These are phyloP conservation scores for Stigmatopora argus DNA, from an alignment of 2,113 vertebrate genomes.

Conservation along the genomic window DNA sequence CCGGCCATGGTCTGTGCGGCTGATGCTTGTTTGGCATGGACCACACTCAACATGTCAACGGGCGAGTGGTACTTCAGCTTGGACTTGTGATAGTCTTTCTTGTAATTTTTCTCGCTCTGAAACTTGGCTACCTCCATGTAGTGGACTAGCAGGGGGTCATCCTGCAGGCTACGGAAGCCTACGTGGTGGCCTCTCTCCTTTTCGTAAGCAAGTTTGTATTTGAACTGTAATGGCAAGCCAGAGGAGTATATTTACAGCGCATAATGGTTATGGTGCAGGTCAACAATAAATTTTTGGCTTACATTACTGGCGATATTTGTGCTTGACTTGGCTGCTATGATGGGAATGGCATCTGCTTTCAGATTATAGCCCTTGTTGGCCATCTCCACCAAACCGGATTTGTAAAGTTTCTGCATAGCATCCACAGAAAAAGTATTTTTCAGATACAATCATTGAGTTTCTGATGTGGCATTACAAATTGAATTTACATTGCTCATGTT, in stretches of 20 bases:
- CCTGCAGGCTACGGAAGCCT: slow-evolving; percentile 48
- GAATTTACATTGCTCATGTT: slow-evolving; percentile 83
- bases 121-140: slow-evolving; percentile 50
- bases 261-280: background rate
- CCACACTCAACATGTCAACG: slow-evolving; percentile 76
- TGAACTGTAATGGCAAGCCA: slow-evolving; percentile 59
- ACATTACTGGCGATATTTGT: slow-evolving; percentile 92
- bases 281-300: slow-evolving; percentile 50
- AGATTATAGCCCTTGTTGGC: slow-evolving; percentile 88
- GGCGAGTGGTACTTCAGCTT: slow-evolving; percentile 74
- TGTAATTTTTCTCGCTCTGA: slow-evolving; percentile 50
- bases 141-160: slow-evolving; percentile 55
- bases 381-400: slow-evolving; percentile 80
- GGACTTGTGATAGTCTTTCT: slow-evolving; percentile 50
- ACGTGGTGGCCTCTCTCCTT: slow-evolving; percentile 74
- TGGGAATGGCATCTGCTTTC: slow-evolving; percentile 84
- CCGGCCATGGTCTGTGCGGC: slow-evolving; percentile 58
- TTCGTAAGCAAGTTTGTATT: slow-evolving; percentile 78
- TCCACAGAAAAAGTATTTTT: background rate
- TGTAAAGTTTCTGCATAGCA: slow-evolving; percentile 86
- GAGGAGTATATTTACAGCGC: slow-evolving; percentile 8
- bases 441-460: background rate
- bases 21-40: slow-evolving; percentile 76
- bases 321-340: slow-evolving; percentile 83
- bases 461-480: background rate